A percentile compares a stretch with the other conserved stretches of the same genome.
phyloP scores from a whole-genome alignment of 1,140 invertebrate genomes.

The Caenorhabditis briggsae region DNA sequence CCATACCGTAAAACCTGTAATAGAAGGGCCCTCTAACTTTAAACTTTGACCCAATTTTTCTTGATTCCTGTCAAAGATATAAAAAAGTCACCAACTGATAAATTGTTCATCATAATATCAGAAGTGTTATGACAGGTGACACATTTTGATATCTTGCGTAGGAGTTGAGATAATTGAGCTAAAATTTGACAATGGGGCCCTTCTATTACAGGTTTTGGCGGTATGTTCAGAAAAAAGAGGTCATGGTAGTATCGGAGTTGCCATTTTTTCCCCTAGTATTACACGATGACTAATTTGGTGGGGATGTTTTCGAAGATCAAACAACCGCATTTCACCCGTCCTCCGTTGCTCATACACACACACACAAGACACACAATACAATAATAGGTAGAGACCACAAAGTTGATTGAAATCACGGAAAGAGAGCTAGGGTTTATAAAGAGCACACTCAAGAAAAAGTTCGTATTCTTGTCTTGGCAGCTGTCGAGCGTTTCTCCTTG shows the following conservation, averaged over 20 bases:
- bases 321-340: no score
- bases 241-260: neutral
- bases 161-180: no score
- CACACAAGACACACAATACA: neutral
- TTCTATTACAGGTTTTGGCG: neutral
- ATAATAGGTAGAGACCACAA: neutral
- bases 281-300: conserved; percentile 13
- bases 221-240: neutral
- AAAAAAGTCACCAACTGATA: no score
- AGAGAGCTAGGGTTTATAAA: neutral
- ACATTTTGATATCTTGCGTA: no score
- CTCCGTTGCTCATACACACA: no score
- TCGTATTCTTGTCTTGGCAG: neutral
- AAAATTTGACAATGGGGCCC: no score
- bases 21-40: no score
- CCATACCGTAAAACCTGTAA: no score
- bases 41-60: no score
- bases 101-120: no score
- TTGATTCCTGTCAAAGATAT: no score
- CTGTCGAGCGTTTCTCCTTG: neutral
- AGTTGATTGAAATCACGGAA: neutral
- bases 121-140: no score
- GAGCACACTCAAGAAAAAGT: neutral
- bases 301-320: neutral
- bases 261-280: neutral